Conservation (phyloP, 92 coral and sea anemone species). For the Palythoa grandis region DNA sequence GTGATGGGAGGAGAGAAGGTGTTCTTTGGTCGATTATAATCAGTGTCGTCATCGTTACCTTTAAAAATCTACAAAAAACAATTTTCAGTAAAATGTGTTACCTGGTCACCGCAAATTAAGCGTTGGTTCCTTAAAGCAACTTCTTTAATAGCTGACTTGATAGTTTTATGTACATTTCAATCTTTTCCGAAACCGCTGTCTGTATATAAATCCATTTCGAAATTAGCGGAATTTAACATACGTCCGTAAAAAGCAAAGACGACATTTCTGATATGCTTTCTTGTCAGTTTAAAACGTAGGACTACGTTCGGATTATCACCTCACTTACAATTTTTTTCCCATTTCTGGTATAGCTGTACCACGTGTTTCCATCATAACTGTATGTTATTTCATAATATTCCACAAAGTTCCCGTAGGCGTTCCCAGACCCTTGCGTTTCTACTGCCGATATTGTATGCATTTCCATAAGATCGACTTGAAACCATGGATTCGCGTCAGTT, state of each 20-base stretch:
- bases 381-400: constrained; percentile 56
- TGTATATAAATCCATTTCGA: too few relatives aligned
- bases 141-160: too few relatives aligned
- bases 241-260: background rate
- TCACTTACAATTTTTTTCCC: constrained; percentile 67
- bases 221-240: too few relatives aligned
- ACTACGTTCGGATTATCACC: too few relatives aligned
- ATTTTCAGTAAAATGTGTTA: too few relatives aligned
- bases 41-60: constrained; percentile 49
- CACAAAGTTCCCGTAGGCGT: constrained; percentile 23
- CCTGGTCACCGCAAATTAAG: too few relatives aligned
- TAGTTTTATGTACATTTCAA: too few relatives aligned
- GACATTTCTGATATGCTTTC: too few relatives aligned
- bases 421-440: constrained; percentile 57
- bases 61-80: constrained; percentile 42
- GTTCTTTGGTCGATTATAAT: background rate
- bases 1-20: constrained; percentile 70
- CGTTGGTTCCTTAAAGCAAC: too few relatives aligned
- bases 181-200: too few relatives aligned
- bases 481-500: constrained; percentile 47
- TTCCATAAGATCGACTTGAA: constrained; percentile 78
- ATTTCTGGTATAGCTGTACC: constrained; percentile 76
- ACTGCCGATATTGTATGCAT: constrained; percentile 74
- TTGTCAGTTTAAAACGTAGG: too few relatives aligned
- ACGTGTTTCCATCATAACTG: constrained; percentile 71